These are phyloP conservation scores for Macaria notata DNA, from an alignment of 2,888 invertebrate species.

Conservation along the genomic window DNA sequence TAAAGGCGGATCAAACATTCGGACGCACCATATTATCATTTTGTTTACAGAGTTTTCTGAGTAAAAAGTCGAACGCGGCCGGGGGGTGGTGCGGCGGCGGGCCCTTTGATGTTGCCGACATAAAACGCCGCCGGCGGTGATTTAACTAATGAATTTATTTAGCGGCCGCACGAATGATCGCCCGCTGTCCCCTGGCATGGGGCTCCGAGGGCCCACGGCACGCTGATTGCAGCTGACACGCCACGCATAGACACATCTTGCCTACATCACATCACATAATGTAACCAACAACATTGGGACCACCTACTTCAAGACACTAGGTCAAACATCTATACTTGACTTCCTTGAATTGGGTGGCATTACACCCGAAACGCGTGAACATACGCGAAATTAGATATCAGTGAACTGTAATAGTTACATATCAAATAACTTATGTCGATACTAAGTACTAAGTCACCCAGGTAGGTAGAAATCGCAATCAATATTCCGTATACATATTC, in stretches of 20 bases:
- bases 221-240: conserved; percentile 14
- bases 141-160: conserved; percentile 84
- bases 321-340: too few relatives aligned
- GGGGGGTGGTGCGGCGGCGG: conserved; percentile 63
- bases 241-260: neutral
- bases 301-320: too few relatives aligned
- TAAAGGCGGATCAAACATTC: conserved; percentile 81
- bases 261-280: too few relatives aligned
- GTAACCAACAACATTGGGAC: too few relatives aligned
- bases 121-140: conserved; percentile 81
- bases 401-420: too few relatives aligned
- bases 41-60: conserved; percentile 81
- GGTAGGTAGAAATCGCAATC: conserved; percentile 16
- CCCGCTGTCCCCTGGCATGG: conserved; percentile 37
- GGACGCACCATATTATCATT: conserved; percentile 74
- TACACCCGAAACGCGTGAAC: too few relatives aligned
- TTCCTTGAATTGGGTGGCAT: too few relatives aligned
- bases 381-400: too few relatives aligned
- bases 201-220: conserved; percentile 29
- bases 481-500: conserved; percentile 18
- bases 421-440: too few relatives aligned
- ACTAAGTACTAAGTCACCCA: neutral
- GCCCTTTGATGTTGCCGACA: conserved; percentile 81
- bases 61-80: conserved; percentile 79
- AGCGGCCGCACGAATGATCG: conserved; percentile 71